These are phyloP conservation scores for Musca domestica DNA, from an alignment of 1,140 invertebrate species.

Conservation along the genomic window DNA sequence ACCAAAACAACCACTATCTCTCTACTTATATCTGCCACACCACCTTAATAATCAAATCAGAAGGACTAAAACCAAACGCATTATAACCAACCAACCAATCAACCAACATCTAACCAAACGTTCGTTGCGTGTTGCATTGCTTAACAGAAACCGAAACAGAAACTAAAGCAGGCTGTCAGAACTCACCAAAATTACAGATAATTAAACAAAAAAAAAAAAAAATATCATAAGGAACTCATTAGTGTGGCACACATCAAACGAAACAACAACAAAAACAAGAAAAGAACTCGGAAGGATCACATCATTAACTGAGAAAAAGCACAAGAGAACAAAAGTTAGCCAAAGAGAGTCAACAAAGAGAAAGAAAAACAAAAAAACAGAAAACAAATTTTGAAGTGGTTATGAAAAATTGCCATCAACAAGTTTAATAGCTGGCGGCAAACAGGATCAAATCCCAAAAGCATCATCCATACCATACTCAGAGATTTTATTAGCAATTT, in stretches of 20 bases:
- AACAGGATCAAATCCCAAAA: no score
- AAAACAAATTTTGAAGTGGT: no score
- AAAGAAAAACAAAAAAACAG: no score
- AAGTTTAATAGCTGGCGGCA: no score
- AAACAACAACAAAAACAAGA: not conserved
- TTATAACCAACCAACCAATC: no score
- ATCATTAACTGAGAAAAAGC: no score
- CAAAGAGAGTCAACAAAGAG: no score
- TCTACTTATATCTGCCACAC: constrained; percentile 12
- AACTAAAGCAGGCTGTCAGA: not conserved
- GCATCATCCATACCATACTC: no score
- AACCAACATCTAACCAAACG: constrained; percentile 23
- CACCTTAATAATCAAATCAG: not conserved
- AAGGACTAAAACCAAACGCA: constrained; percentile 11
- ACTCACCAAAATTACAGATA: constrained; percentile 20
- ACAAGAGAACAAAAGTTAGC: no score
- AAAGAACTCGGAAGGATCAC: no score
- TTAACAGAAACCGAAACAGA: not conserved
- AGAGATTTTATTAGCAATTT: no score
- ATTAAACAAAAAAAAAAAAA: constrained; percentile 14
- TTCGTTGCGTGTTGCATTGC: constrained; percentile 25
- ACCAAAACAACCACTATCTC: constrained; percentile 9
- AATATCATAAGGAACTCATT: constrained; percentile 21
- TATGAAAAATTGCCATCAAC: no score
- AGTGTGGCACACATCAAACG: constrained; percentile 3